Evolutionary conservation across 2,113 vertebrate species (phyloP).

Genomic region (Asarcornis scutulata): DNA sequence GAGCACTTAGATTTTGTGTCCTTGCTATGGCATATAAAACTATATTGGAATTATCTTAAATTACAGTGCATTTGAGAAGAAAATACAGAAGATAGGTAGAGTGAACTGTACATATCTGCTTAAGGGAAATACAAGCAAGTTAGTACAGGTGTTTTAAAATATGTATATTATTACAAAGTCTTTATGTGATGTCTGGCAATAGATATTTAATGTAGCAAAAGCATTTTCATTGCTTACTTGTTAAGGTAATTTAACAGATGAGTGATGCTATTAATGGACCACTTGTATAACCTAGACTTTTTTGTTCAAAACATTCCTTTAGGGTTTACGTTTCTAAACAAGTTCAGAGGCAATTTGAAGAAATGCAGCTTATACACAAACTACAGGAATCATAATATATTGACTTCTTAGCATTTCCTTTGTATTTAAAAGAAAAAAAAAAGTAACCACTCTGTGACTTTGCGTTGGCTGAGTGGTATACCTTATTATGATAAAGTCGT

Average conservation of each 20-base stretch:
- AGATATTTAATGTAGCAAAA: slow-evolving; percentile 31
- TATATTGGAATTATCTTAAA: slow-evolving; percentile 30
- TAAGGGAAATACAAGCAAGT: neutral
- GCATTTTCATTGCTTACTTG: slow-evolving; percentile 48
- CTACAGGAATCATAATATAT: neutral
- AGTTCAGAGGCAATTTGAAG: neutral
- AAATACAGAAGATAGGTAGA: neutral
- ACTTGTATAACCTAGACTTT: neutral
- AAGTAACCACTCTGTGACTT: neutral
- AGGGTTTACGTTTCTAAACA: slow-evolving; percentile 35
- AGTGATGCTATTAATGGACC: slow-evolving; percentile 48
- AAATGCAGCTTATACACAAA: neutral
- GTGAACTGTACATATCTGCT: neutral
- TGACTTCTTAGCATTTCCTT: neutral
- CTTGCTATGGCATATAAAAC: neutral
- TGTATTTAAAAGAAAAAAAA: neutral
- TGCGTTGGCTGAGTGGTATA: neutral
- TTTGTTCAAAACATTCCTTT: slow-evolving; percentile 16
- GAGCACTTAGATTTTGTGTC: slow-evolving; percentile 27
- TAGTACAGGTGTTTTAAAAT: neutral
- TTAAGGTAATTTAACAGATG: slow-evolving; percentile 51
- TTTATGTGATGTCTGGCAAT: neutral
- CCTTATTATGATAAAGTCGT: neutral
- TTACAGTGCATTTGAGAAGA: slow-evolving; percentile 14
- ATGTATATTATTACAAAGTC: neutral